A percentile compares a stretch with the other conserved stretches of the same genome.
phyloP scores from a whole-genome alignment of 1,140 invertebrate species.

The Caenorhabditis remanei region DNA sequence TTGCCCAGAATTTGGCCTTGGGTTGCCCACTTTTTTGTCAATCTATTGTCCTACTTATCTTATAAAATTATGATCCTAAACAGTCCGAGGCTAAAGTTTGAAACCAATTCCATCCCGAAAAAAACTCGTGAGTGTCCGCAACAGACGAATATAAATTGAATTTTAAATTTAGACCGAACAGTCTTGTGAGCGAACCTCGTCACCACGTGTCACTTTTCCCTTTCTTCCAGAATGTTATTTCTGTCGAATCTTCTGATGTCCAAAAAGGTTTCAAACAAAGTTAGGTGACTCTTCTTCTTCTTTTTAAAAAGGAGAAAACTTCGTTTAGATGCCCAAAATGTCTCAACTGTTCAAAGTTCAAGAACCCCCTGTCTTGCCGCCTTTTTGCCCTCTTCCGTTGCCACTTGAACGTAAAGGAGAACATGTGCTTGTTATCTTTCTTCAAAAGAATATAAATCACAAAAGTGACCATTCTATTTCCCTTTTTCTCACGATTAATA shows the following conservation, averaged over 20 bases:
- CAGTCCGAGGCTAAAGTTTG: no score
- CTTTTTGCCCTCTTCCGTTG: neutral
- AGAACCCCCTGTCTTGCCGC: slow-evolving; percentile 11
- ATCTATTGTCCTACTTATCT: no score
- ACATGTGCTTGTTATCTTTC: neutral
- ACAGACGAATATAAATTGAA: neutral
- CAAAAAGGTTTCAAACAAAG: neutral
- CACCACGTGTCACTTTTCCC: neutral
- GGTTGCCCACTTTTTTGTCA: no score
- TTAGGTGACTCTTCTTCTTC: neutral
- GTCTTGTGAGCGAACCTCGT: neutral
- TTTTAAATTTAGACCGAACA: neutral
- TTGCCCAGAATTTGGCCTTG: no score
- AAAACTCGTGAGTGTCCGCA: no score
- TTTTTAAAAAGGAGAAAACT: neutral
- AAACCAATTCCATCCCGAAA: no score
- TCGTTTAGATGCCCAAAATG: neutral
- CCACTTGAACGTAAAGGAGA: neutral
- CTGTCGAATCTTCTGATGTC: neutral
- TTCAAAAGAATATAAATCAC: neutral
- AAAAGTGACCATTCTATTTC: neutral
- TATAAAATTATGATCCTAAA: no score
- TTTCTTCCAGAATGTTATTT: neutral
- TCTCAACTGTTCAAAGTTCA: slow-evolving; percentile 40
- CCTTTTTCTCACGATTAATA: neutral